phyloP scores from a whole-genome alignment of 2,113 vertebrate species.

The Platysteira castanea region DNA sequence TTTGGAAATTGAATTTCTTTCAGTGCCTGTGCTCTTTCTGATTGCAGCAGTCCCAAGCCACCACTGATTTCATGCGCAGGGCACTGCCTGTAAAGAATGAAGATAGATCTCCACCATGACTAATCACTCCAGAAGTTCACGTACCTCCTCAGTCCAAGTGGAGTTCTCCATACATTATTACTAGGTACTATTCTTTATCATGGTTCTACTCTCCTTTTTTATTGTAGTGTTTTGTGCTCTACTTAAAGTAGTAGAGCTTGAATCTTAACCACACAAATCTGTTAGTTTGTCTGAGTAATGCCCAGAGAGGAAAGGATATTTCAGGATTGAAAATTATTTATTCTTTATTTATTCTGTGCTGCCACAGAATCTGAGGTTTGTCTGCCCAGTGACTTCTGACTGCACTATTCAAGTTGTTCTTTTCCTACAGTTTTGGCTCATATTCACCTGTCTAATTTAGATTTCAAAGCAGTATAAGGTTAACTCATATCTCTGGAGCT shows the following conservation, averaged over 20 bases:
- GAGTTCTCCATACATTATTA: background rate
- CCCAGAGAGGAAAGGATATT: background rate
- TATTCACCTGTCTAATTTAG: background rate
- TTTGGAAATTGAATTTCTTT: background rate
- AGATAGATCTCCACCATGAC: background rate
- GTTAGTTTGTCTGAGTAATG: background rate
- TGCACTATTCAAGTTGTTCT: background rate
- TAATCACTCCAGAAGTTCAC: background rate
- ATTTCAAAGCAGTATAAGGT: background rate
- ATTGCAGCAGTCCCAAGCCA: background rate
- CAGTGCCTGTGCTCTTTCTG: background rate
- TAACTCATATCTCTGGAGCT: background rate
- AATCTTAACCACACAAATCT: background rate
- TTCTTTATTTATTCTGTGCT: background rate
- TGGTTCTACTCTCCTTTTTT: background rate
- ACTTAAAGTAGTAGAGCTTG: background rate
- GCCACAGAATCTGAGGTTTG: background rate
- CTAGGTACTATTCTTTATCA: background rate
- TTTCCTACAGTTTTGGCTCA: background rate
- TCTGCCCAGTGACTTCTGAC: background rate
- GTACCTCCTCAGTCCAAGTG: background rate
- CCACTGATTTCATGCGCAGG: background rate
- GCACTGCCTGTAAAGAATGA: background rate
- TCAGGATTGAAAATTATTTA: background rate
- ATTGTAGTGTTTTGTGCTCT: background rate